Conservation (phyloP, 2,113 vertebrate genomes). For the Nymphicus hollandicus region DNA sequence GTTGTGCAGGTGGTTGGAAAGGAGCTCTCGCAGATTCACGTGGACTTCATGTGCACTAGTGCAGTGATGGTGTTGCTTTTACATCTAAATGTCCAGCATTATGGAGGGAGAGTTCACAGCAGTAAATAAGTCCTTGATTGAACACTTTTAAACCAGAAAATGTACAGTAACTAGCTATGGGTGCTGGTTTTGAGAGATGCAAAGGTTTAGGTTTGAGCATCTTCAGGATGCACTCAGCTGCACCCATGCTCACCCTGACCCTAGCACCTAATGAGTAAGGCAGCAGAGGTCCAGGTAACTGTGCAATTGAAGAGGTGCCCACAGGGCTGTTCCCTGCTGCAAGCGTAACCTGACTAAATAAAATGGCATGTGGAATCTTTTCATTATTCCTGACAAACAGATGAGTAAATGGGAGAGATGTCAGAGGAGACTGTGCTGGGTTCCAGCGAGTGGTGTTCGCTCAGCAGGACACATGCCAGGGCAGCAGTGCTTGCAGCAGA, state of each 20-base stretch:
- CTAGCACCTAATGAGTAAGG: background rate
- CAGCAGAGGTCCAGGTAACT: background rate
- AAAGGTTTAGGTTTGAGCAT: background rate
- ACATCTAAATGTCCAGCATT: background rate
- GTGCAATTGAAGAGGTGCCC: background rate
- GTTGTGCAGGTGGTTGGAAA: background rate
- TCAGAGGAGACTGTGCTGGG: background rate
- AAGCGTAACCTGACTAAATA: background rate
- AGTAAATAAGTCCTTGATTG: background rate
- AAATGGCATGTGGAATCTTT: background rate
- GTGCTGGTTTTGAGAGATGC: background rate
- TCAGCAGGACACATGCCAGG: background rate
- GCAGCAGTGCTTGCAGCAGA: background rate
- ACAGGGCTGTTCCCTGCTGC: background rate
- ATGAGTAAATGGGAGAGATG: background rate
- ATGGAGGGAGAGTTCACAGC: background rate
- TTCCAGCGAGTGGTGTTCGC: rapidly evolving
- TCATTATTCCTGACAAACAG: background rate
- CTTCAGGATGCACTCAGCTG: background rate
- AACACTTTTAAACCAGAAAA: background rate
- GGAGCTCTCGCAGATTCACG: background rate
- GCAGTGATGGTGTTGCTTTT: background rate
- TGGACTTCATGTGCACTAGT: background rate
- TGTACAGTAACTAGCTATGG: background rate
- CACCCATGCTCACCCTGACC: rapidly evolving